Evolutionary conservation across 2,113 vertebrate species (phyloP), one percentile per base, ranked within the genome.

Genomic region (Phrynosoma platyrhinos): DNA sequence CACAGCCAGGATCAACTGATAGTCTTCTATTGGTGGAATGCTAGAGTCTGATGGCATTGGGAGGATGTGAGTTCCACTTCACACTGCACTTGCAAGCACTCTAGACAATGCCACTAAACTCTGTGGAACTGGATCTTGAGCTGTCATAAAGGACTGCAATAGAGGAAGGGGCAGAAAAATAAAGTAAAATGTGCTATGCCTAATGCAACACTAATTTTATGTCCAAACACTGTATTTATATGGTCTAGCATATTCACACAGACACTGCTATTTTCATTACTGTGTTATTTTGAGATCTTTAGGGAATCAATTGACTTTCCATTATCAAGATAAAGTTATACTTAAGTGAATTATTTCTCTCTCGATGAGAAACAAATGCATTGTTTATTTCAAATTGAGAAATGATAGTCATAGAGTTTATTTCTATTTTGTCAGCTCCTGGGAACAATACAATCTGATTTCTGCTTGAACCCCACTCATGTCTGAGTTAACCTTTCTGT

Each of bases 291-390:
- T 0, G 68, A n/a, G 55, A 84, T 47, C 42, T 71, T 66, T 32
- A 23, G 42, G 62, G 79, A 16, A 14, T 32, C 55, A 87, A 20
- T 0, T 30, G 36, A 40, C 30, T 79, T 62, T 55, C 79, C 18
- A 3, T 68, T 40, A 40, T 40, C 40, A 58, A 25, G 82, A 68
- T 77, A 58, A 9, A 75, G 10, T 83, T 71, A 77, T 75, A 78
- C 32, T 77, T 5, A 84, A 53, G 9, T 76, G 64, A 79, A 82
- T 68, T 86, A 86, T 76, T 86, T 64, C 85, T 89, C 25, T 14
- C 88, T 90, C 84, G 88, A 89, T 58, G 82, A 81, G 88, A 88
- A 84, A 62, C 0, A 47, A 85, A 77, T 21, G 4, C 3, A n/a
- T 8, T 47, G 53, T 25, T 89, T 87, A 68, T 79, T 79, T 88